Conservation (phyloP, 2,888 invertebrate genomes). For the Amblyjoppa fuscipennis region DNA sequence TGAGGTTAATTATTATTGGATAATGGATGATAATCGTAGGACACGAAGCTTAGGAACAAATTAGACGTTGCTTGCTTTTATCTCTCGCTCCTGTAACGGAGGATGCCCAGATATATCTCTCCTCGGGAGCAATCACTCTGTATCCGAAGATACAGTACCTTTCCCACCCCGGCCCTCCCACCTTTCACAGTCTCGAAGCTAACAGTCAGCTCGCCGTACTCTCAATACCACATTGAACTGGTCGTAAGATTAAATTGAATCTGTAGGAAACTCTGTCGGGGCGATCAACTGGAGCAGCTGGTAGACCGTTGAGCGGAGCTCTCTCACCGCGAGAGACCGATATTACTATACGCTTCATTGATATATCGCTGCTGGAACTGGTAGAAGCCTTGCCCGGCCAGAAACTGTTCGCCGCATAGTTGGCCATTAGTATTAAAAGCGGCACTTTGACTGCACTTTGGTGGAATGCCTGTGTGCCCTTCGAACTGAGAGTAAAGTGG, state of each 20-base stretch:
- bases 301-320: constrained; percentile 15
- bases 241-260: constrained; percentile 79
- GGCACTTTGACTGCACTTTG: constrained; percentile 35
- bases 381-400: constrained; percentile 42
- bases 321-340: constrained; percentile 19
- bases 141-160: constrained; percentile 35
- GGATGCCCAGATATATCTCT: constrained; percentile 32
- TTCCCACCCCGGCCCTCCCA: neutral
- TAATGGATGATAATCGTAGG: neutral
- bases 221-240: constrained; percentile 67
- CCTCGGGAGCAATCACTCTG: constrained; percentile 51
- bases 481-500: constrained; percentile 4
- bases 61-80: constrained; percentile 21
- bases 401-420: constrained; percentile 75
- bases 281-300: constrained; percentile 71
- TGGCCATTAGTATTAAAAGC: constrained; percentile 78
- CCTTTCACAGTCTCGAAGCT: constrained; percentile 41
- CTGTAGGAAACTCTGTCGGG: constrained; percentile 70
- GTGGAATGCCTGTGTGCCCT: constrained; percentile 16
- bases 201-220: constrained; percentile 21
- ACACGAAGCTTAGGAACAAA: neutral
- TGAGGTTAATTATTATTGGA: constrained; percentile 2
- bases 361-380: constrained; percentile 40
- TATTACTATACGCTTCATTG: constrained; percentile 22
- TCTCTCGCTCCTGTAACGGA: constrained; percentile 8